Evolutionary conservation across 2,797 vertebrate species (phyloP), one percentile per base, ranked within the genome.

Genomic region (Clarias laeviceps): DNA sequence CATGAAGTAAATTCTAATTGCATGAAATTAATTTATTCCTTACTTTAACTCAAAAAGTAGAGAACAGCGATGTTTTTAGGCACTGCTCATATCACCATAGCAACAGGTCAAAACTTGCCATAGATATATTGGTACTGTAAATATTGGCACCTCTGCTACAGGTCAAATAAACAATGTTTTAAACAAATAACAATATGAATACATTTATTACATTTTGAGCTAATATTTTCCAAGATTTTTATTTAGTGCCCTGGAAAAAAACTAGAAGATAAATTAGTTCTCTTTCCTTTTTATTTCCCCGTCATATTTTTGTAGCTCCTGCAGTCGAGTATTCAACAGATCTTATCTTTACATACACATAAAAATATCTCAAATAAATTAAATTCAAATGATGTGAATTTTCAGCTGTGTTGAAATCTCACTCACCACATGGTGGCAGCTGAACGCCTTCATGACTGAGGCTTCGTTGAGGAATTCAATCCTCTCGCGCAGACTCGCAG

Each of bases 391-490:
- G 12, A 15, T 0, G 1, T 40, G 32, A 62, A 40, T 40, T 79
- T 79, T 62, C 5, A 40, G 57, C 22, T 40, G 34, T 64, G 24
- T 24, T 79, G 7, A n/a, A 80, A 29, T 50, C 61, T 0, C 15
- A 84, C 93, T 90, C 91, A 99, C 98, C 98, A 99, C 98, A 0
- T 99, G 98, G 90, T 99, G 98, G 91, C 98, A 99, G 94, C 91
- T 98, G 94, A 99, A 99, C 0, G 95, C 97, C 89, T 99, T 99
- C 98, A 99, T 99, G 88, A 99, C 98, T 0, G 98, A 99, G 11
- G 98, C 98, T 89, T 99, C 98, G 0, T 99, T 99, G 69, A 99
- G 95, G 93, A 99, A 99, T 93, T 99, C 98, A 0, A 99, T 99
- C 86, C 98, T 96, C 92, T 99, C 98, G 0, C 98, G 95, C 82